Conservation (phyloP, 2,113 vertebrate genomes). For the Lipophrys pholis region DNA sequence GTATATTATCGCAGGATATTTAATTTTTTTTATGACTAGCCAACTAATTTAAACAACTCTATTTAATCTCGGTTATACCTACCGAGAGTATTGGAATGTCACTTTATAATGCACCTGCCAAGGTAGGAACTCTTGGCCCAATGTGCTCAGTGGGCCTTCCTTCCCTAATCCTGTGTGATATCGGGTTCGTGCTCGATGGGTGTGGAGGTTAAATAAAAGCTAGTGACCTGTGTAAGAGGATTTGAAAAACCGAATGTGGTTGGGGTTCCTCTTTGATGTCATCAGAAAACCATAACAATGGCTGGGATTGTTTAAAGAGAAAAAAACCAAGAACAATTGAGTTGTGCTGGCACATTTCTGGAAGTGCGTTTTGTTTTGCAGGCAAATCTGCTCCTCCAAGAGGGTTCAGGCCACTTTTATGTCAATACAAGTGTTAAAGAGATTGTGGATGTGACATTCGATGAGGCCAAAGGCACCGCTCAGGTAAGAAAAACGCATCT, state of each 20-base stretch:
- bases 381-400: conserved; percentile 86
- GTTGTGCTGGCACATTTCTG: no score
- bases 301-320: neutral
- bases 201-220: conserved; percentile 45
- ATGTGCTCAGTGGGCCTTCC: neutral
- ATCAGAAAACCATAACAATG: conserved; percentile 1
- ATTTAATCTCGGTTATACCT: no score
- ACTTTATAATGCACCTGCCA: no score
- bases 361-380: conserved; percentile 64
- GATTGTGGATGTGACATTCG: conserved; percentile 83
- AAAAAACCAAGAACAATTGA: no score
- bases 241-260: conserved; percentile 32
- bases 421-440: conserved; percentile 88
- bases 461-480: conserved; percentile 83
- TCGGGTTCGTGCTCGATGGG: conserved; percentile 10
- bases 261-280: conserved; percentile 38
- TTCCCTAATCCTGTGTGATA: conserved; percentile 36
- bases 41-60: no score
- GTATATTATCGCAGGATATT: no score
- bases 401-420: conserved; percentile 95
- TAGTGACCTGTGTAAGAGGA: conserved; percentile 58
- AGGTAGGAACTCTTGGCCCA: no score
- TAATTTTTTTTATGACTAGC: no score
- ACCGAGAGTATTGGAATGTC: no score
- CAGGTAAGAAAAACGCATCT: conserved; percentile 81